These are phyloP conservation scores for Myocastor coypus DNA, from an alignment of 2,113 vertebrate genomes.

Conservation along the genomic window DNA sequence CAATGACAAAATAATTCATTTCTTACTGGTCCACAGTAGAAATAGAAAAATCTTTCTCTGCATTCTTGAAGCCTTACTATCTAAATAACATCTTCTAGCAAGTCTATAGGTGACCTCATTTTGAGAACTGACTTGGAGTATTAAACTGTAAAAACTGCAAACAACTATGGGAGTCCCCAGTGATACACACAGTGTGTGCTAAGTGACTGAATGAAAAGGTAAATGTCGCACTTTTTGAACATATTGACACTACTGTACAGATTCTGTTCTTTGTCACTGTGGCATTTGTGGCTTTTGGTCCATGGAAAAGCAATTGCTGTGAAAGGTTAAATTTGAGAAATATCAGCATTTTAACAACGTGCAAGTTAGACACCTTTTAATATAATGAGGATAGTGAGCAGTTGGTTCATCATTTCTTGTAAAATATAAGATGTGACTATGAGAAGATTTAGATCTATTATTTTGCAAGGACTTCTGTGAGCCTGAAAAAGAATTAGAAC, in stretches of 20 bases:
- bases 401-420: conserved; percentile 42
- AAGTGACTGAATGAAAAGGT: neutral
- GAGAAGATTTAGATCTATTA: neutral
- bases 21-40: conserved; percentile 46
- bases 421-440: conserved; percentile 25
- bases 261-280: neutral
- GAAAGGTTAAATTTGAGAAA: conserved; percentile 39
- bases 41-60: conserved; percentile 64
- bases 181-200: conserved; percentile 5
- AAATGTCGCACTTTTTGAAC: neutral
- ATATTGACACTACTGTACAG: neutral
- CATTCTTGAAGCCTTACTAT: conserved; percentile 58
- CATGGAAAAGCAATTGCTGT: neutral
- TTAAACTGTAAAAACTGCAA: conserved; percentile 58
- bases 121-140: conserved; percentile 54
- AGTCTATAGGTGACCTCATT: conserved; percentile 65
- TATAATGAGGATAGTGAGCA: neutral
- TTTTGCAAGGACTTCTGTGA: neutral
- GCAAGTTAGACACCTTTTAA: neutral
- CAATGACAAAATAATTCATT: conserved; percentile 65
- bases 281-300: neutral
- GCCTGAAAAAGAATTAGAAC: conserved; percentile 25
- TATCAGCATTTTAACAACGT: conserved; percentile 16
- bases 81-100: conserved; percentile 70
- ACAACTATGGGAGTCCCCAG: conserved; percentile 32